Base-by-base conservation (phyloP, 2,797 vertebrate species). In the Muscicapa comitata region DNA sequence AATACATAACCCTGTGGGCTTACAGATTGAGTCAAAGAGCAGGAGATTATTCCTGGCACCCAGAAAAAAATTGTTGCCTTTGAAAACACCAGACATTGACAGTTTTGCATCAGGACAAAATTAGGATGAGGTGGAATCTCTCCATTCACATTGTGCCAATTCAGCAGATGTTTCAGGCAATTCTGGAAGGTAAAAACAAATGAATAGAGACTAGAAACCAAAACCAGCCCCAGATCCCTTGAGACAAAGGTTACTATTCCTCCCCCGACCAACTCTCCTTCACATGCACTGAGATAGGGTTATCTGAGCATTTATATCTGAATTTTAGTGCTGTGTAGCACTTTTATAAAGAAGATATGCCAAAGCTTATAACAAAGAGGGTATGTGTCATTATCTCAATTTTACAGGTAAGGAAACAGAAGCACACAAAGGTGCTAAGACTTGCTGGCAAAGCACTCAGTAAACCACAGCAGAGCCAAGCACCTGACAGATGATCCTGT, bases 11-110 rank as follows among this genome's bases (percentile, higher is more conserved):
- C 86, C 93, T 24, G 21, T 95, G 84, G 94, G 87, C 48, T 97
- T 95, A 91, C 61, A 91, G 95, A 96, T 51, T 19, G 74, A 97
- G 91, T 94, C 91, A 96, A 95, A 95, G 91, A 97, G 77, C 84
- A 90, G 77, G 80, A 92, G 92, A 94, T 96, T 95, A 80, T 87
- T 92, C 73, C 65, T 93, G 94, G 97, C 95, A 95, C 90, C 97
- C 90, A 85, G 71, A 95, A 93, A 88, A 86, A 88, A 91, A 86
- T 7, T 9, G 5, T 84, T 93, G 88, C 90, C 72, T 97, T 96
- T 97, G 93, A 96, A 96, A 96, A 93, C 83, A 93, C 79, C 86
- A 95, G 65, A 82, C 77, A 82, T 65, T 95, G 91, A 97, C 88
- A 94, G 88, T 86, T 96, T 65, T 91, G 82, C 63, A 26, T 89